Percentiles rank a stretch among this genome's conserved stretches.
These are phyloP conservation scores for Agrenia bidenticulata DNA, from an alignment of 2,888 invertebrate species.

Conservation along the genomic window DNA sequence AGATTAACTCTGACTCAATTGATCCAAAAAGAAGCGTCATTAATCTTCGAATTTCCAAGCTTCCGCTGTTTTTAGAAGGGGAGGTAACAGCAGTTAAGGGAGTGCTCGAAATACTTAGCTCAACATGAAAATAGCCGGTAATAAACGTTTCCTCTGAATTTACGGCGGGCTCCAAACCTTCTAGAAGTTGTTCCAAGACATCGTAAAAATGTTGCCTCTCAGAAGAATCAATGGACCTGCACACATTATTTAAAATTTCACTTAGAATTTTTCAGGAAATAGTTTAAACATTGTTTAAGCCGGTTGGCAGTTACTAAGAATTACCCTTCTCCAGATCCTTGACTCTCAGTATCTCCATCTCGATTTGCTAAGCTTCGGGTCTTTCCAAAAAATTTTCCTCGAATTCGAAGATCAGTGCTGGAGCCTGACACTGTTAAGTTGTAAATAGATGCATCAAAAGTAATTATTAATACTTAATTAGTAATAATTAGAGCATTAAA, in stretches of 20 bases:
- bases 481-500: too few relatives aligned
- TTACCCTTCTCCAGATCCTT: conserved; percentile 53
- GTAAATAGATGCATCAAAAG: too few relatives aligned
- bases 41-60: conserved; percentile 76
- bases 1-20: conserved; percentile 81
- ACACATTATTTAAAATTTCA: too few relatives aligned
- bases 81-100: conserved; percentile 40
- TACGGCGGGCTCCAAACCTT: conserved; percentile 55
- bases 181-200: conserved; percentile 79
- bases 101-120: conserved; percentile 36
- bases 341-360: conserved; percentile 53
- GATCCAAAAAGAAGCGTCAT: conserved; percentile 87
- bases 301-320: neutral
- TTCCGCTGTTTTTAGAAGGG: conserved; percentile 42
- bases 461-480: too few relatives aligned
- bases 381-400: conserved; percentile 52
- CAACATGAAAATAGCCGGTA: conserved; percentile 48
- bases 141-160: conserved; percentile 52
- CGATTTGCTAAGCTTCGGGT: conserved; percentile 51
- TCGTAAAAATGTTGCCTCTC: conserved; percentile 60
- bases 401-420: conserved; percentile 44
- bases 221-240: conserved; percentile 51
- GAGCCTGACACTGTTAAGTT: conserved; percentile 39
- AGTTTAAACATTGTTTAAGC: neutral
- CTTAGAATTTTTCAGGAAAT: neutral